A percentile compares a stretch with the other conserved stretches of the same genome.
Evolutionary conservation across 2,113 vertebrate species (phyloP).

Genomic region (Sander vitreus): DNA sequence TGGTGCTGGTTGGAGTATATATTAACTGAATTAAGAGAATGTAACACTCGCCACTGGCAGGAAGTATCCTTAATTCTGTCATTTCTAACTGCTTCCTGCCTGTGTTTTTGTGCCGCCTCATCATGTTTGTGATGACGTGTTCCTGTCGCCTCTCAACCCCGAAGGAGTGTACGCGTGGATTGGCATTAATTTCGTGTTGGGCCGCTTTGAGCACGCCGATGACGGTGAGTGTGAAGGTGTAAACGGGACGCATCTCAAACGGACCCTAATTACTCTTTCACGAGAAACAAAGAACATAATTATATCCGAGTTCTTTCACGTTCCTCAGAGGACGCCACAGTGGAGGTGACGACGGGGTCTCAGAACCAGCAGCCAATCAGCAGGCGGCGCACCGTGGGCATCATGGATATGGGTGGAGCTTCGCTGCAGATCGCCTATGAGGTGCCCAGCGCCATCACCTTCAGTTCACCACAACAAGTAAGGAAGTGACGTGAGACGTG

Average conservation of each 20-base stretch:
- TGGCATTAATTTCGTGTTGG: slow-evolving; percentile 97
- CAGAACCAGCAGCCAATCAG: slow-evolving; percentile 86
- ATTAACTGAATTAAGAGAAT: neutral
- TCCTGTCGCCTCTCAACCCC: neutral
- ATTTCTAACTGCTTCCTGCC: neutral
- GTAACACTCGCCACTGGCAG: neutral
- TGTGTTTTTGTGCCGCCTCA: slow-evolving; percentile 21
- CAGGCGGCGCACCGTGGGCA: slow-evolving; percentile 94
- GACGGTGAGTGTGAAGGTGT: slow-evolving; percentile 84
- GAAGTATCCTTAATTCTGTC: neutral
- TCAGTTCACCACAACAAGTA: slow-evolving; percentile 93
- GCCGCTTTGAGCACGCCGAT: slow-evolving; percentile 93
- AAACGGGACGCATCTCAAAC: neutral
- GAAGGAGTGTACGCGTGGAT: slow-evolving; percentile 98
- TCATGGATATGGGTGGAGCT: slow-evolving; percentile 98
- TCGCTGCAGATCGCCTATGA: slow-evolving; percentile 98
- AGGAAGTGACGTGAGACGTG: neutral
- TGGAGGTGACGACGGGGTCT: slow-evolving; percentile 89
- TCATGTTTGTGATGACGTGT: neutral
- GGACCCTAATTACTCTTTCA: neutral
- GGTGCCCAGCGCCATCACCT: slow-evolving; percentile 96
- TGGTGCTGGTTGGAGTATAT: fast-evolving
- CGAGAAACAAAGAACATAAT: too few species aligned
- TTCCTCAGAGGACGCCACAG: slow-evolving; percentile 85
- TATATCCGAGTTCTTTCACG: neutral